phyloP scores from a whole-genome alignment of 2,888 invertebrate species.

The Diarsia brunnea region DNA sequence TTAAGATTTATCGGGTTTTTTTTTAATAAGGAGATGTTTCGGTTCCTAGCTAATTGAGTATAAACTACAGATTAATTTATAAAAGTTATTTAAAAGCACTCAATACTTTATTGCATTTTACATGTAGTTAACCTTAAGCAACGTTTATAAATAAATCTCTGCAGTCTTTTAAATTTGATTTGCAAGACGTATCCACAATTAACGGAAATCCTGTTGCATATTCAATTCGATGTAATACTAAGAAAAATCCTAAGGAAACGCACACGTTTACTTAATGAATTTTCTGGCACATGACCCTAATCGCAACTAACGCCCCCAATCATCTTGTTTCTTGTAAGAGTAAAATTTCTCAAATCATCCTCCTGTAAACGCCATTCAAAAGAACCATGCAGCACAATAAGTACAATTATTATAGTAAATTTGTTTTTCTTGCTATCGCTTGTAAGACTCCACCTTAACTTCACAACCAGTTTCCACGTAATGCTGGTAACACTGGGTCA shows the following conservation, averaged over 20 bases:
- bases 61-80: neutral
- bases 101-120: accelerated
- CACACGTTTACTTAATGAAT: neutral
- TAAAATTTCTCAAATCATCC: neutral
- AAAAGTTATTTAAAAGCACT: neutral
- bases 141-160: neutral
- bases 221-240: slow-evolving; percentile 6
- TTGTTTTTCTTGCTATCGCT: neutral
- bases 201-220: slow-evolving; percentile 10
- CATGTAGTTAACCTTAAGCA: neutral
- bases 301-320: neutral
- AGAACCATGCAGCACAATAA: neutral
- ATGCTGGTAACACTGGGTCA: slow-evolving; percentile 41
- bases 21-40: neutral
- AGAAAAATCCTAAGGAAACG: slow-evolving; percentile 10
- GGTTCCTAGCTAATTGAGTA: neutral
- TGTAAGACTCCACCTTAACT: slow-evolving; percentile 32
- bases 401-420: slow-evolving; percentile 3
- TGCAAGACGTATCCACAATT: neutral
- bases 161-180: neutral
- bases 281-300: neutral
- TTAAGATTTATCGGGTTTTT: neutral
- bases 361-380: neutral
- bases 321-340: neutral
- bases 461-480: slow-evolving; percentile 62